These are phyloP conservation scores for Pangasius sanitwongsei DNA, from an alignment of 2,797 vertebrate genomes.

Conservation along the genomic window DNA sequence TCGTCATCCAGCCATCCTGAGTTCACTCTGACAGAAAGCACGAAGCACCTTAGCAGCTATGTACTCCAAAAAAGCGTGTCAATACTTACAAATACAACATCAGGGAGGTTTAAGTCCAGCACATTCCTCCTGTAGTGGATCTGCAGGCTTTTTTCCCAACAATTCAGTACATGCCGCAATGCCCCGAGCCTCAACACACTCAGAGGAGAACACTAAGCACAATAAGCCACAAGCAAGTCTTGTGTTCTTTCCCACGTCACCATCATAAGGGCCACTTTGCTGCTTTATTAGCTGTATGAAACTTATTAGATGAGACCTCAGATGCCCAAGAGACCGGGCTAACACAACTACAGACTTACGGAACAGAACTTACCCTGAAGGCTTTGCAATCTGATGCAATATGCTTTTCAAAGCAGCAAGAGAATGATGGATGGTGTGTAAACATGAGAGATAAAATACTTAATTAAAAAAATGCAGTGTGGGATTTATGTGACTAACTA, in stretches of 20 bases:
- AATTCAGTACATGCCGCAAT: background rate
- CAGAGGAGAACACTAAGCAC: background rate
- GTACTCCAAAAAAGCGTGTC: background rate
- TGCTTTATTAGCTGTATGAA: background rate
- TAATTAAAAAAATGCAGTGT: slow-evolving; percentile 14
- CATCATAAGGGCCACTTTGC: background rate
- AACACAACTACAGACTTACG: background rate
- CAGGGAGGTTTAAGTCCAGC: background rate
- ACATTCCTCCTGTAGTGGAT: background rate
- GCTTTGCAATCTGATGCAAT: slow-evolving; percentile 32
- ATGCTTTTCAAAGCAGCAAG: slow-evolving; percentile 12
- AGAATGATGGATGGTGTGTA: slow-evolving; percentile 34
- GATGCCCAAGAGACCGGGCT: background rate
- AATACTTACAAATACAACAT: slow-evolving; percentile 1
- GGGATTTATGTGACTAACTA: background rate
- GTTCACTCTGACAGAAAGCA: slow-evolving; percentile 10
- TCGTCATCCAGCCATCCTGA: background rate
- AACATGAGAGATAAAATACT: slow-evolving; percentile 6
- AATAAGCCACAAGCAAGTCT: background rate
- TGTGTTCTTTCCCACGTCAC: background rate
- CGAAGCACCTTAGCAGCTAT: background rate
- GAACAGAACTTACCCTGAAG: background rate
- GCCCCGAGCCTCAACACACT: slow-evolving; percentile 3
- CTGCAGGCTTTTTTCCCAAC: background rate
- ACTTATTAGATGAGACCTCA: slow-evolving; percentile 19